Conservation (phyloP, 2,113 vertebrate genomes). For the Pterophyllum scalare region DNA sequence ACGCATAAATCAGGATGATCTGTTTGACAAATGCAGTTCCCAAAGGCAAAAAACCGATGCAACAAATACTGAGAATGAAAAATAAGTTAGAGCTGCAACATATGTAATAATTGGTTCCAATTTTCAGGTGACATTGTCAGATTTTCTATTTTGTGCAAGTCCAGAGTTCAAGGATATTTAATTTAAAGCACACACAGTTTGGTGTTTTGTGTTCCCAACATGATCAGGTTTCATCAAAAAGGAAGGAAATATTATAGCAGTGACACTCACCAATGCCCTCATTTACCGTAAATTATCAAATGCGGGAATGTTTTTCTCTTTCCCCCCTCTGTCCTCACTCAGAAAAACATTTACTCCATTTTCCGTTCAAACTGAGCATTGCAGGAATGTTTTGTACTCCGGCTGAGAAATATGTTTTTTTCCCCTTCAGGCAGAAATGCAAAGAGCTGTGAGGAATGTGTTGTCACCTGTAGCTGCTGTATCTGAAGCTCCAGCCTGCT, state of each 20-base stretch:
- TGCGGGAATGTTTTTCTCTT: background rate
- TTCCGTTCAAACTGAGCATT: background rate
- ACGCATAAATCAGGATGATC: background rate
- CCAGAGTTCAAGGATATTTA: background rate
- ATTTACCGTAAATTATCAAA: background rate
- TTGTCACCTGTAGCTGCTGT: conserved; percentile 20
- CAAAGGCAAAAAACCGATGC: background rate
- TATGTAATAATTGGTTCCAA: background rate
- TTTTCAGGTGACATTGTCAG: background rate
- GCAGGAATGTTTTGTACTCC: background rate
- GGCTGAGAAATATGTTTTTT: conserved; percentile 16
- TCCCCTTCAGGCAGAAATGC: conserved; percentile 25
- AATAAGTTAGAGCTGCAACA: background rate
- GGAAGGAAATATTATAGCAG: background rate
- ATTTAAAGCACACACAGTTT: background rate
- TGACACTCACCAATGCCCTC: background rate
- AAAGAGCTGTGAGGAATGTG: conserved; percentile 30
- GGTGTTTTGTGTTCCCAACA: background rate
- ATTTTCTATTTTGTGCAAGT: background rate
- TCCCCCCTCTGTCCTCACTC: background rate
- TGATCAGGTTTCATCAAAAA: background rate
- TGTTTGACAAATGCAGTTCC: background rate
- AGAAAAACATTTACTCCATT: background rate
- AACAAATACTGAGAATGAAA: background rate
- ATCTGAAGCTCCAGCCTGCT: background rate